Evolutionary conservation across 2,888 invertebrate genomes (phyloP).

Genomic region (Amitus sp.): DNA sequence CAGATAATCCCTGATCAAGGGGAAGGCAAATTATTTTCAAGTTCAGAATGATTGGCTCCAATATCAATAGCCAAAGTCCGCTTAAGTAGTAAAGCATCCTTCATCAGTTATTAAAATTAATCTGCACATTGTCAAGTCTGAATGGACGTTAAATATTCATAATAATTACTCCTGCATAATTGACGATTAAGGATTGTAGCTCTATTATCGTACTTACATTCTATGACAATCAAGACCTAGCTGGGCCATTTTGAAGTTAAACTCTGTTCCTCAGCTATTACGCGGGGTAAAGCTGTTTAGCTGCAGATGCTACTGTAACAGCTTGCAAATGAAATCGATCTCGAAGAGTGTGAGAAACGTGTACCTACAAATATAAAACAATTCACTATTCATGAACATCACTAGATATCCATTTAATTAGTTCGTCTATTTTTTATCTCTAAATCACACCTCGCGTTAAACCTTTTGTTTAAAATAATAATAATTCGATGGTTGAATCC

Average conservation of each 20-base stretch:
- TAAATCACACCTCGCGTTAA: no score
- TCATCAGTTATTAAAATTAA: conserved; percentile 11
- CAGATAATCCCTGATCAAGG: no score
- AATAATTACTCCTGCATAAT: conserved; percentile 38
- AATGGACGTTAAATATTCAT: conserved; percentile 44
- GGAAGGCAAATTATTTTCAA: no score
- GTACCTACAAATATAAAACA: conserved; percentile 32
- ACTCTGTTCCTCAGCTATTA: conserved; percentile 51
- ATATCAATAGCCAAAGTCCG: neutral
- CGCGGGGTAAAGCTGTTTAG: conserved; percentile 58
- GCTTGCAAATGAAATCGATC: conserved; percentile 50
- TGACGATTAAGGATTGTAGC: conserved; percentile 36
- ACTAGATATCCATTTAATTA: neutral
- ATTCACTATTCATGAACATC: conserved; percentile 27
- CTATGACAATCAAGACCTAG: conserved; percentile 43
- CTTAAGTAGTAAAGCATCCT: conserved; percentile 11
- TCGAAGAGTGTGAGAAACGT: conserved; percentile 6
- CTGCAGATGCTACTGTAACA: conserved; percentile 58
- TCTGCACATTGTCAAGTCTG: conserved; percentile 31
- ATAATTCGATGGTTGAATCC: no score
- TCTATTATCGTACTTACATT: conserved; percentile 56
- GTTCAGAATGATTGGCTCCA: no score
- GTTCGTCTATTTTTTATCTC: no score
- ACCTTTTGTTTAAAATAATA: no score
- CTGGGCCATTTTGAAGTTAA: conserved; percentile 52